phyloP scores from a whole-genome alignment of 2,888 invertebrate genomes.

The Acrobasis consociella region DNA sequence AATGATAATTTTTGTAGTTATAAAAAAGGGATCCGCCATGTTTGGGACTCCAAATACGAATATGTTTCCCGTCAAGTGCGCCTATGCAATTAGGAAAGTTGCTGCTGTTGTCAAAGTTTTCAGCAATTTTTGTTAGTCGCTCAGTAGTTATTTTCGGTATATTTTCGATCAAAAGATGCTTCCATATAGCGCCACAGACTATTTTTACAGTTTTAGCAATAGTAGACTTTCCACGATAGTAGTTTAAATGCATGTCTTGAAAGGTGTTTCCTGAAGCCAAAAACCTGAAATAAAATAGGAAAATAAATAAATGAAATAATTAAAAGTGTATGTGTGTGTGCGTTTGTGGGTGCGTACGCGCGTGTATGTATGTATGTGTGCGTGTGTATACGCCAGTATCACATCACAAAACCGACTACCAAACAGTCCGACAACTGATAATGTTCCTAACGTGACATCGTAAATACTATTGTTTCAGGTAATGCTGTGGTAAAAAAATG shows the following conservation, averaged over 20 bases:
- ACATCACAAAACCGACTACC: too few relatives aligned
- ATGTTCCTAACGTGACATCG: too few relatives aligned
- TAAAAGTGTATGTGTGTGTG: too few relatives aligned
- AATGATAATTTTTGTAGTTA: neutral
- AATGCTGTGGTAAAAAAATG: neutral
- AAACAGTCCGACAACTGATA: too few relatives aligned
- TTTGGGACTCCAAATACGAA: neutral
- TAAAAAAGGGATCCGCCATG: neutral
- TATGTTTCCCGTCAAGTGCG: neutral
- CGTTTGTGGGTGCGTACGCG: too few relatives aligned
- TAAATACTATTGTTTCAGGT: neutral
- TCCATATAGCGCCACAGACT: neutral
- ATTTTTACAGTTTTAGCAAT: neutral
- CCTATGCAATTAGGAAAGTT: neutral
- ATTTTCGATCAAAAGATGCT: neutral
- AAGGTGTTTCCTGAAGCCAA: neutral
- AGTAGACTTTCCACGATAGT: neutral
- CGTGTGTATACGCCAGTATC: too few relatives aligned
- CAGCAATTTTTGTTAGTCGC: neutral
- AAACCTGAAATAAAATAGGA: neutral
- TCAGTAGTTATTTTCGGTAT: neutral
- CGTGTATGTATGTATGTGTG: too few relatives aligned
- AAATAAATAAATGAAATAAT: neutral
- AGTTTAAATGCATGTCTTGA: neutral
- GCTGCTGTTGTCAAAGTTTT: neutral